phyloP scores from a whole-genome alignment of 2,888 invertebrate species.

The Sinohyriopsis cumingii region DNA sequence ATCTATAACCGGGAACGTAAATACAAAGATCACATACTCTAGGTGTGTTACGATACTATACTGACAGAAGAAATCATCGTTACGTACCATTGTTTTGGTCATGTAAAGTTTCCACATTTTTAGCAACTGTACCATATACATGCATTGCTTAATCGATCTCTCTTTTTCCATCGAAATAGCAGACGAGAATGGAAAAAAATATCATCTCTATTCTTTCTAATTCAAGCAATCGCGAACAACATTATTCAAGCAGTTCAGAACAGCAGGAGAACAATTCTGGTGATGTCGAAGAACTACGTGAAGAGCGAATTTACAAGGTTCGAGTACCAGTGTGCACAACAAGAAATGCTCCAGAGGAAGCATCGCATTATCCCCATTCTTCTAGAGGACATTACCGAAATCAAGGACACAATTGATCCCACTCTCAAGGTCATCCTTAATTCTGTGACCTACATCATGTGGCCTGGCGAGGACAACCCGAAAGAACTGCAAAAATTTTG shows the following conservation, averaged over 20 bases:
- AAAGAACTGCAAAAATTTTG: constrained; percentile 46
- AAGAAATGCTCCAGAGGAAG: constrained; percentile 53
- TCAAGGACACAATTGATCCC: constrained; percentile 37
- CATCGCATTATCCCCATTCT: constrained; percentile 57
- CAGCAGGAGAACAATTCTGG: constrained; percentile 49
- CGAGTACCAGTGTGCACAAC: constrained; percentile 57
- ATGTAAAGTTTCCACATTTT: too few species aligned
- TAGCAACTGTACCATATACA: too few species aligned
- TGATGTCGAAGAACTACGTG: constrained; percentile 47
- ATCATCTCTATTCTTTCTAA: too few species aligned
- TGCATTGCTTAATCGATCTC: too few species aligned
- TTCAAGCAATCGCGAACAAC: constrained; percentile 56
- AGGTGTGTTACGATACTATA: too few species aligned
- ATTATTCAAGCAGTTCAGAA: constrained; percentile 51
- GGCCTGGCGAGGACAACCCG: constrained; percentile 33
- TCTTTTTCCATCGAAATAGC: too few species aligned
- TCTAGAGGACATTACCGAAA: constrained; percentile 40
- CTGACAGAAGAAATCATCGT: too few species aligned
- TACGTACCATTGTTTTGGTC: too few species aligned
- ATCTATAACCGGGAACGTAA: too few species aligned
- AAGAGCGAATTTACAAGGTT: constrained; percentile 53
- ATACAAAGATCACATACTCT: too few species aligned
- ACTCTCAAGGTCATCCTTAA: constrained; percentile 43
- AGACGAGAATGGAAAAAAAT: too few species aligned
- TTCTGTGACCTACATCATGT: constrained; percentile 49